phyloP scores from a whole-genome alignment of 2,888 invertebrate genomes.

The Trisateles emortualis region DNA sequence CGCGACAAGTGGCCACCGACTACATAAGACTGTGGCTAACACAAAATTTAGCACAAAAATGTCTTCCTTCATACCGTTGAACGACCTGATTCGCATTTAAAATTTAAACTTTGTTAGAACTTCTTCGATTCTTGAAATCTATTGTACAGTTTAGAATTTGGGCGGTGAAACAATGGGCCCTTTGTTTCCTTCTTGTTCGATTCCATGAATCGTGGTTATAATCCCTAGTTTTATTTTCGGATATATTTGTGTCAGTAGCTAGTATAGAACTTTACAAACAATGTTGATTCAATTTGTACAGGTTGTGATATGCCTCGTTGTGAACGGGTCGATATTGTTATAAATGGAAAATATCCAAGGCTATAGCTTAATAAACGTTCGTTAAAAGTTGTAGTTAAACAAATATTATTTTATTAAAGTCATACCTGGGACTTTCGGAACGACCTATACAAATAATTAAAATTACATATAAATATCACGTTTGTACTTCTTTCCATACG shows the following conservation, averaged over 20 bases:
- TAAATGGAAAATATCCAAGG: slow-evolving; percentile 85
- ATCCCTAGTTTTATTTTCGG: slow-evolving; percentile 85
- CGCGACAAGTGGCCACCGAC: slow-evolving; percentile 65
- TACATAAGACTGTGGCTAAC: slow-evolving; percentile 53
- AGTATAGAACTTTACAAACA: slow-evolving; percentile 87
- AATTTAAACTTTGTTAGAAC: slow-evolving; percentile 81
- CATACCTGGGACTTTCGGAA: slow-evolving; percentile 80
- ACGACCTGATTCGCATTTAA: slow-evolving; percentile 82
- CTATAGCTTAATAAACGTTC: slow-evolving; percentile 85
- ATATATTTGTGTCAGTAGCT: slow-evolving; percentile 85
- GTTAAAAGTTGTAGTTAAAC: slow-evolving; percentile 85
- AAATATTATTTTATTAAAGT: slow-evolving; percentile 83
- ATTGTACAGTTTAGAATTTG: slow-evolving; percentile 83
- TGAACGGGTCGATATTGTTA: slow-evolving; percentile 87
- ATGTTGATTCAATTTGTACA: slow-evolving; percentile 87
- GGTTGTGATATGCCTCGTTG: slow-evolving; percentile 87
- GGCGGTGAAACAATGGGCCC: slow-evolving; percentile 78
- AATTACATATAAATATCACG: slow-evolving; percentile 73
- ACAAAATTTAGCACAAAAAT: slow-evolving; percentile 82
- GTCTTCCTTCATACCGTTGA: slow-evolving; percentile 86
- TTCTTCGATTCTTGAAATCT: slow-evolving; percentile 81
- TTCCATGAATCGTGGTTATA: slow-evolving; percentile 86
- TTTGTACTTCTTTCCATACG: slow-evolving; percentile 79
- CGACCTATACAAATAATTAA: slow-evolving; percentile 82
- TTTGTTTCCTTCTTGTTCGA: slow-evolving; percentile 83